Evolutionary conservation across 2,797 vertebrate genomes (phyloP).

Genomic region (Balearica regulorum): DNA sequence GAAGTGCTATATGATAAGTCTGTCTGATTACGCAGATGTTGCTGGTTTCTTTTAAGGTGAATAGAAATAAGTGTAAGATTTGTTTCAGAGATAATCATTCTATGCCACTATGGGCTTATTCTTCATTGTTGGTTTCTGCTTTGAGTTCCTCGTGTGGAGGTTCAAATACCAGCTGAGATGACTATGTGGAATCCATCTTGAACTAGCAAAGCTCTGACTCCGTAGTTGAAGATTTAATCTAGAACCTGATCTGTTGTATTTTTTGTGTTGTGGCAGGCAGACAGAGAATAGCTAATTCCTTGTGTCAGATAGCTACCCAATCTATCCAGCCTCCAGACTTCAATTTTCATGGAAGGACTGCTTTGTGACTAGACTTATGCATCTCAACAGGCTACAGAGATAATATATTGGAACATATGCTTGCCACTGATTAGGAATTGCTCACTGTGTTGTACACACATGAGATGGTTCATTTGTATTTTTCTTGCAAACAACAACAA

Average conservation of each 20-base stretch:
- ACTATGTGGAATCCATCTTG: neutral
- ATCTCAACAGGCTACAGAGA: neutral
- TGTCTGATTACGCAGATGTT: neutral
- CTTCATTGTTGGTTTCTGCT: neutral
- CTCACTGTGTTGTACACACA: neutral
- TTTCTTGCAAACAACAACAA: neutral
- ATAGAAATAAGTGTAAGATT: neutral
- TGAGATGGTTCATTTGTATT: neutral
- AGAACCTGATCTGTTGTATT: neutral
- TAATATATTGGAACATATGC: neutral
- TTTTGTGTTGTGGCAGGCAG: neutral
- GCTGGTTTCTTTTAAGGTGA: neutral
- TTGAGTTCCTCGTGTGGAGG: neutral
- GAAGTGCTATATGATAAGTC: neutral
- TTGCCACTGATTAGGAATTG: neutral
- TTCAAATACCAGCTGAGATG: neutral
- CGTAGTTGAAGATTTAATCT: neutral
- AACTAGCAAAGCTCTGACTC: neutral
- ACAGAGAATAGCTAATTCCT: neutral
- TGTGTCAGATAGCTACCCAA: neutral
- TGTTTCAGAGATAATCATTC: neutral
- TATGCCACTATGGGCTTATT: neutral
- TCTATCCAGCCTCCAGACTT: neutral
- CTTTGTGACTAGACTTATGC: rapidly evolving
- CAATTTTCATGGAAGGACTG: neutral